Evolutionary conservation across 2,888 invertebrate genomes (phyloP).

Genomic region (Blastobasis adustella): DNA sequence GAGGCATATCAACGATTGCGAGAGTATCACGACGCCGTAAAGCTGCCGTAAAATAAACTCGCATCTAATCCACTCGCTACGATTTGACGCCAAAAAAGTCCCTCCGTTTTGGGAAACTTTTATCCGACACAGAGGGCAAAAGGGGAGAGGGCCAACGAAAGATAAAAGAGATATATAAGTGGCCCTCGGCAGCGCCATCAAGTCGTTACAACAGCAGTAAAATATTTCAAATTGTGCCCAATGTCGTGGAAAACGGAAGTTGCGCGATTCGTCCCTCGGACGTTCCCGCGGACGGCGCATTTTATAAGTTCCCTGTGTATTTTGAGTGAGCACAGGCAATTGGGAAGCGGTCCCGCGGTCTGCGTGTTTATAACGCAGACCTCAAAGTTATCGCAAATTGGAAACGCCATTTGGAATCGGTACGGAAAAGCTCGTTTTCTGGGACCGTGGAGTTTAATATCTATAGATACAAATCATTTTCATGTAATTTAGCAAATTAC

Average conservation of each 20-base stretch:
- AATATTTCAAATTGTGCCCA: constrained; percentile 76
- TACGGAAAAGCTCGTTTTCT: too few relatives aligned
- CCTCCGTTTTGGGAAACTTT: constrained; percentile 39
- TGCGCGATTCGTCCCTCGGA: constrained; percentile 44
- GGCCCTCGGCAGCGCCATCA: constrained; percentile 71
- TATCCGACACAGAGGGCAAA: constrained; percentile 49
- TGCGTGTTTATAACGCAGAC: too few relatives aligned
- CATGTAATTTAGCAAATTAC: too few relatives aligned
- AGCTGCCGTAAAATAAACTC: constrained; percentile 12
- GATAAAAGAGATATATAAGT: constrained; percentile 75
- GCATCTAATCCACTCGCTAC: constrained; percentile 26
- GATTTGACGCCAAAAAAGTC: constrained; percentile 45
- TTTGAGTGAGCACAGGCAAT: too few relatives aligned
- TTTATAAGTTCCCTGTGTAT: neutral
- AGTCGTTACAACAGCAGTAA: constrained; percentile 74
- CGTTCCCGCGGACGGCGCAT: constrained; percentile 1
- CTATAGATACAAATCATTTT: too few relatives aligned
- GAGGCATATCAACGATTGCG: neutral
- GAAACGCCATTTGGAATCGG: too few relatives aligned
- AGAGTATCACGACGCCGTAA: constrained; percentile 2
- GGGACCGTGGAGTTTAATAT: too few relatives aligned
- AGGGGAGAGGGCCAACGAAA: constrained; percentile 63
- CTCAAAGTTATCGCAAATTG: too few relatives aligned
- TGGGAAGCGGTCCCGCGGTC: too few relatives aligned
- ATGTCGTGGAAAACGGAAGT: constrained; percentile 74